Evolutionary conservation across 2,888 invertebrate genomes (phyloP), one percentile per base, ranked within the genome.

Genomic region (Volucella inflata): DNA sequence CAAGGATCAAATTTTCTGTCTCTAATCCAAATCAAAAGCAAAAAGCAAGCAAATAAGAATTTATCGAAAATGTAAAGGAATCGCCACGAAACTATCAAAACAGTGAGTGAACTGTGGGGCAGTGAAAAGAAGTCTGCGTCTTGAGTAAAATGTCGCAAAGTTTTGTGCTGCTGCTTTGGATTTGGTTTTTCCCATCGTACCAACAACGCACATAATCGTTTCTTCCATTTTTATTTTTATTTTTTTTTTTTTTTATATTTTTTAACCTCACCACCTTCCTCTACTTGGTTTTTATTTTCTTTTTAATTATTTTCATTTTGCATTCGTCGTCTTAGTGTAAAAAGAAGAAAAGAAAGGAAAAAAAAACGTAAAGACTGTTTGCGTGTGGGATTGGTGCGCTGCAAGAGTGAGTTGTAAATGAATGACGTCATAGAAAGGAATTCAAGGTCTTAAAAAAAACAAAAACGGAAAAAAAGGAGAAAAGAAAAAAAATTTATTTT

Each of bases 391-490:
- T 46, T 62, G 74, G 68, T 70, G 59, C 38, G 16, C 12, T 70
- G 36, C 57, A 70, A 71, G 30, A 75, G 64, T 85, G 77, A 80
- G 65, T 77, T 81, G 85, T 81, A 81, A 81, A 81, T 85, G 76
- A 90, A 91, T 91, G 91, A 91, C 91, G 91, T 91, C 91, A 91
- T 90, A 90, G 88, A 89, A 91, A 89, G 88, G 87, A 90, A 90
- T 91, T 91, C 91, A 91, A 91, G 91, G 91, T 90, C 91, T 89
- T 88, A 88, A 88, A 85, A 77, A 77, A 76, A 67, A 67, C 57
- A 67, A 50, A 67, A 57, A 59, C 57, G 30, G 65, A 40, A 67
- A 16, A 16, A 17, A 55, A 65, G 42, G 16, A 6, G 51, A 62
- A 60, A 75, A 55, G 11, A 14, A 75, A 12, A 40, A 82, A 84